Conservation (phyloP, 2,888 invertebrate genomes). For the Escarpia spicata region DNA sequence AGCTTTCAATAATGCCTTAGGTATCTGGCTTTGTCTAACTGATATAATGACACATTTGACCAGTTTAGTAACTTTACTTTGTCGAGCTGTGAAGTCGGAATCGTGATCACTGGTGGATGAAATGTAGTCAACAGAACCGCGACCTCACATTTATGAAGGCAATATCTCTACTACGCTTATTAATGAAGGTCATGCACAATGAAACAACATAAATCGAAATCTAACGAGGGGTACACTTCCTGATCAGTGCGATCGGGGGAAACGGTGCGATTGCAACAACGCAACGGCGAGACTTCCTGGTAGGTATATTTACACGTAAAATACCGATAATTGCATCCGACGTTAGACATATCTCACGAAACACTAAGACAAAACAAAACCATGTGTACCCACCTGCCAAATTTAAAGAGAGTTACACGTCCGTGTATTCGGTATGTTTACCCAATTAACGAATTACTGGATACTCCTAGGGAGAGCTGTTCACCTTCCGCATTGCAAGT, state of each 20-base stretch:
- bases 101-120: background rate
- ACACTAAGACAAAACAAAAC: background rate
- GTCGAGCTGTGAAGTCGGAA: background rate
- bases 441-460: conserved; percentile 3
- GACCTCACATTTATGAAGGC: background rate
- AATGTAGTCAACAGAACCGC: background rate
- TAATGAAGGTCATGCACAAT: background rate
- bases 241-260: background rate
- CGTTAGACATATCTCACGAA: background rate
- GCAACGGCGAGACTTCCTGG: conserved; percentile 8
- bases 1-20: too few relatives aligned
- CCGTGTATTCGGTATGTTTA: background rate
- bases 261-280: background rate
- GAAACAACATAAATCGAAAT: background rate
- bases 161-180: background rate
- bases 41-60: too few relatives aligned
- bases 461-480: background rate
- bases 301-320: background rate
- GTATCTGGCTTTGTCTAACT: too few relatives aligned
- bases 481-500: conserved; percentile 16
- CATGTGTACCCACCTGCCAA: background rate
- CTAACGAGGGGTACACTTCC: background rate
- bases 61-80: too few relatives aligned
- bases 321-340: background rate
- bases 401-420: background rate